These are phyloP conservation scores for Podarcis muralis DNA, from an alignment of 2,113 vertebrate species.

Conservation along the genomic window DNA sequence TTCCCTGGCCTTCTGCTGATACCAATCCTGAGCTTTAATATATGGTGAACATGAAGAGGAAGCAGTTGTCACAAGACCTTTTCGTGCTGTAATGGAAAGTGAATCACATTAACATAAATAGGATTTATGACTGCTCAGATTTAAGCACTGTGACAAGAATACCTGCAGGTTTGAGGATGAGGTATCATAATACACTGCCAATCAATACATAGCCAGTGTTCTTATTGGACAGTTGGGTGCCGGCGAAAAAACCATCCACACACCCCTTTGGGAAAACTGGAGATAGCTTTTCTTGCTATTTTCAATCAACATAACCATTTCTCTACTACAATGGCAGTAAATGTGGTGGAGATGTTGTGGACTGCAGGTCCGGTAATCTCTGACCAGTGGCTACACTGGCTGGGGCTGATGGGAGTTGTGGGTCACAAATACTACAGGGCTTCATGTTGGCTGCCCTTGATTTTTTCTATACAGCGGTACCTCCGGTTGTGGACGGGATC, in stretches of 20 bases:
- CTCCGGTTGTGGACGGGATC: too few species aligned
- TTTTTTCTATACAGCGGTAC: not conserved
- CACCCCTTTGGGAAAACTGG: not conserved
- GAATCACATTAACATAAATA: not conserved
- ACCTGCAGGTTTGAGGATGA: not conserved
- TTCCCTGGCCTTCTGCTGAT: not conserved
- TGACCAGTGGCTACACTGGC: not conserved
- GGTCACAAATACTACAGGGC: too few species aligned
- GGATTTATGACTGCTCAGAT: not conserved
- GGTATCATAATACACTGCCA: not conserved
- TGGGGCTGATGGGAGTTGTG: not conserved
- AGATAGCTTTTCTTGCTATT: not conserved
- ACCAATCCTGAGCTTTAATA: slow-evolving; percentile 30
- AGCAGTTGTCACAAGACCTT: not conserved
- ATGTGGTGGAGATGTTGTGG: not conserved
- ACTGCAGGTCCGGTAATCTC: too few species aligned
- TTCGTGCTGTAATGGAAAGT: not conserved
- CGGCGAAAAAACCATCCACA: not conserved
- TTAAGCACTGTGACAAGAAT: not conserved
- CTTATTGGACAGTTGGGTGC: not conserved
- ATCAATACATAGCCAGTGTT: not conserved
- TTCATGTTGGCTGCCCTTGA: not conserved
- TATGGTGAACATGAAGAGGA: slow-evolving; percentile 1
- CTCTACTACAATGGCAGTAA: not conserved
- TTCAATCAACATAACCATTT: not conserved